A percentile compares a stretch with the other conserved stretches of the same genome.
Conservation (phyloP, 2,888 invertebrate species). For the Agriopis aurantiaria region DNA sequence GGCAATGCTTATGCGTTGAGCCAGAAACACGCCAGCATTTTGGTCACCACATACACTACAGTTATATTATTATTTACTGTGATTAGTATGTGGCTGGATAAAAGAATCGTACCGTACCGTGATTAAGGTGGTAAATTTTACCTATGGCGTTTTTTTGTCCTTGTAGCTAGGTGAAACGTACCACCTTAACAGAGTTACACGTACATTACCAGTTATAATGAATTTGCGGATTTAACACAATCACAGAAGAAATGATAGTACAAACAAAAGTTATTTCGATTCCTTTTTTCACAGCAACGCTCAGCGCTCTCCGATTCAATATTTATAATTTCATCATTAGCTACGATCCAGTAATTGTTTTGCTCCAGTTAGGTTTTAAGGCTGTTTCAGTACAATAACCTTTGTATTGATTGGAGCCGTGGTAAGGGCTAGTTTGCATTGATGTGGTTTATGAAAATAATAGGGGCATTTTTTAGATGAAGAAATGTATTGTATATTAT, state of each 20-base stretch:
- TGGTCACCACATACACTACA: too few species aligned
- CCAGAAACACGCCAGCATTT: too few species aligned
- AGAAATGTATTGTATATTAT: neutral
- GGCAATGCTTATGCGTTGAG: too few species aligned
- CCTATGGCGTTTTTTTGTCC: too few species aligned
- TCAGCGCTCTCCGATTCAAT: slow-evolving; percentile 20
- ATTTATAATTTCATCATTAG: slow-evolving; percentile 47
- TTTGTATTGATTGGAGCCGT: slow-evolving; percentile 61
- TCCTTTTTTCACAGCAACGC: slow-evolving; percentile 1
- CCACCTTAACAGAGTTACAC: neutral
- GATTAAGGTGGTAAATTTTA: too few species aligned
- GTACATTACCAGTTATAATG: neutral
- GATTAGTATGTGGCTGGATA: neutral
- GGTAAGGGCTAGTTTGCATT: slow-evolving; percentile 5
- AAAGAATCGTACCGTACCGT: neutral
- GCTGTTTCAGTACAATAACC: slow-evolving; percentile 61
- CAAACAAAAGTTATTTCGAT: neutral
- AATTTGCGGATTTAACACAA: neutral
- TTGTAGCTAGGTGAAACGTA: too few species aligned
- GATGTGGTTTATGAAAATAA: neutral
- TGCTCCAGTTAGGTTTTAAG: slow-evolving; percentile 61
- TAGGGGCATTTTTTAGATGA: neutral
- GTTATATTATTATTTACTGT: too few species aligned
- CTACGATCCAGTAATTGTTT: slow-evolving; percentile 53
- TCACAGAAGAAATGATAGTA: too few species aligned